phyloP scores from a whole-genome alignment of 2,113 vertebrate species.

The Anseranas semipalmata region DNA sequence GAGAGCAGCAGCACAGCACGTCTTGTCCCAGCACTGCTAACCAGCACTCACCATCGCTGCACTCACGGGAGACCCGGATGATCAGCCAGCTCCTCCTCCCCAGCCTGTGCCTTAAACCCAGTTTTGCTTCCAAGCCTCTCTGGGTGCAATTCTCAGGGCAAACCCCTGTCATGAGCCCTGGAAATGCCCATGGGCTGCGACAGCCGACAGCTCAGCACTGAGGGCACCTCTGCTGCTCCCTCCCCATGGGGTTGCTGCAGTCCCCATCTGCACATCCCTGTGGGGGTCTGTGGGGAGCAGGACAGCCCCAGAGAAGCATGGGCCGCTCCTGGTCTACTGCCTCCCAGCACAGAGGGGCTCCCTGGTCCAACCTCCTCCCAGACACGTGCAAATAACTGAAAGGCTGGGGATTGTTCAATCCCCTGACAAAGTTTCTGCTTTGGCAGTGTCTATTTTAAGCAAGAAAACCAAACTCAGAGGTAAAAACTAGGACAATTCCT shows the following conservation, averaged over 20 bases:
- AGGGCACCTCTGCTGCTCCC: too few relatives aligned
- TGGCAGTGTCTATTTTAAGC: constrained; percentile 28
- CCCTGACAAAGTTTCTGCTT: not conserved
- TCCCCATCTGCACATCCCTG: accelerated
- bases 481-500: constrained; percentile 44
- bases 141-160: not conserved
- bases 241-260: not conserved
- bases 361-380: not conserved
- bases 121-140: too few relatives aligned
- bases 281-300: not conserved
- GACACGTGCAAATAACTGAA: not conserved
- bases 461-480: constrained; percentile 19
- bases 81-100: not conserved
- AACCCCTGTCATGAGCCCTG: not conserved
- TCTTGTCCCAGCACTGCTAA: not conserved
- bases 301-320: not conserved
- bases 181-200: not conserved
- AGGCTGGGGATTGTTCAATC: not conserved
- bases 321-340: not conserved
- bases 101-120: not conserved
- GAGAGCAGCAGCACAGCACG: not conserved
- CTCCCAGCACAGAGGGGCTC: accelerated
- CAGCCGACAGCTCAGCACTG: not conserved
- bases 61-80: accelerated
- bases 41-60: not conserved